Evolutionary conservation across 2,797 vertebrate species (phyloP).

Genomic region (Leptatherina wallacei): DNA sequence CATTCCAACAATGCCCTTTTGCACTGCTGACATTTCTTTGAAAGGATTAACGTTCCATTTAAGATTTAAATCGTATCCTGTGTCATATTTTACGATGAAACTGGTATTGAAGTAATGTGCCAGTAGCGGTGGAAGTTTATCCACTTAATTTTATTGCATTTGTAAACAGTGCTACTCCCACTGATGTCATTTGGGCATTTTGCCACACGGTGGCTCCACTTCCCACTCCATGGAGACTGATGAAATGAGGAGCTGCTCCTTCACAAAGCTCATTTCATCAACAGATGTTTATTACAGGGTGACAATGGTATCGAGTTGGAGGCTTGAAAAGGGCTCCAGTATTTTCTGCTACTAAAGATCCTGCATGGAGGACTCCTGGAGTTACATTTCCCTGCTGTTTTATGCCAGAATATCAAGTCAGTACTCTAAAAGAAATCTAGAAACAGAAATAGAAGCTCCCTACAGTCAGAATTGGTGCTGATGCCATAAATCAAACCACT

Average conservation of each 20-base stretch:
- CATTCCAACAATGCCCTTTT: slow-evolving; percentile 70
- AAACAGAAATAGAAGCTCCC: too few relatives aligned
- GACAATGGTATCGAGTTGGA: slow-evolving; percentile 52
- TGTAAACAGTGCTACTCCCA: slow-evolving; percentile 9
- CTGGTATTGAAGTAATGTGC: slow-evolving; percentile 23
- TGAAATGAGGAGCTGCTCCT: slow-evolving; percentile 18
- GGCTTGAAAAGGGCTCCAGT: slow-evolving; percentile 38
- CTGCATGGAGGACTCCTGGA: neutral
- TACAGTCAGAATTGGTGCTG: neutral
- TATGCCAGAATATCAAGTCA: neutral
- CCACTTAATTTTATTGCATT: slow-evolving; percentile 38
- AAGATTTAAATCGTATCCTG: slow-evolving; percentile 24
- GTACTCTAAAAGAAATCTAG: neutral
- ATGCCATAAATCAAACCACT: too few relatives aligned
- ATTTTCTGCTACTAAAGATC: slow-evolving; percentile 31
- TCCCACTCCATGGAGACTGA: slow-evolving; percentile 32
- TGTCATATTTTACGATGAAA: slow-evolving; percentile 26
- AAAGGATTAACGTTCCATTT: slow-evolving; percentile 37
- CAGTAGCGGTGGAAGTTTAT: slow-evolving; percentile 41
- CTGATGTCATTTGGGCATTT: slow-evolving; percentile 26
- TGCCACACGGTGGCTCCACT: slow-evolving; percentile 75
- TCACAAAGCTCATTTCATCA: slow-evolving; percentile 71
- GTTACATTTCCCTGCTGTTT: slow-evolving; percentile 2
- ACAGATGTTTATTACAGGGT: slow-evolving; percentile 71
- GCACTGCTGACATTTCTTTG: slow-evolving; percentile 36